Percentiles rank a stretch among this genome's conserved stretches.
Conservation (phyloP, 2,113 vertebrate species). For the Balaeniceps rex region DNA sequence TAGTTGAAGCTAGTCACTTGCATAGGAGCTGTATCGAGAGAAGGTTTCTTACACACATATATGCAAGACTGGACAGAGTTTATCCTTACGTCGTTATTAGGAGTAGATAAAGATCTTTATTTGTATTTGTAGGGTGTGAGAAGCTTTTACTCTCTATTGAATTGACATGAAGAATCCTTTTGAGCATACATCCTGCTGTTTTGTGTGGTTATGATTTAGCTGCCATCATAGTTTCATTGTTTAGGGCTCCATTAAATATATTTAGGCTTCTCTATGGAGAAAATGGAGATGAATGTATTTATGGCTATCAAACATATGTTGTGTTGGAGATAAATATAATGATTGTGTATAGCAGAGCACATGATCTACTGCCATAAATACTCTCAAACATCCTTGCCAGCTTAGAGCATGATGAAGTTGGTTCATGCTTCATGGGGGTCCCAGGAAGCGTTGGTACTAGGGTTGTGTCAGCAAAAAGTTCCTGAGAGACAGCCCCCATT, state of each 20-base stretch:
- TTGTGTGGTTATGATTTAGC: slow-evolving; percentile 5
- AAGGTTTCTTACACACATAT: neutral
- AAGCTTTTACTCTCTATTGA: neutral
- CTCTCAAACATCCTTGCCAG: neutral
- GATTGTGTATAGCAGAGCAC: neutral
- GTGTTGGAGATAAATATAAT: neutral
- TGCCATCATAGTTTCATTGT: neutral
- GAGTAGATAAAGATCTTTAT: slow-evolving; percentile 30
- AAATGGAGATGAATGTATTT: neutral
- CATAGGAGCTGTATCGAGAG: neutral
- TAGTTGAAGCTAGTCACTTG: neutral
- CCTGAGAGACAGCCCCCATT: neutral
- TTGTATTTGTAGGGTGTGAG: slow-evolving; percentile 30
- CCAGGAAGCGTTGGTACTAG: neutral
- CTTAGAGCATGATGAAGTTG: neutral
- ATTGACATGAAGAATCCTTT: slow-evolving; percentile 16
- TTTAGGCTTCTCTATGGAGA: neutral
- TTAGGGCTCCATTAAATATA: neutral
- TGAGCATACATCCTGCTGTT: neutral
- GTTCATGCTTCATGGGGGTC: neutral
- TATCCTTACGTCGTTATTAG: slow-evolving; percentile 7
- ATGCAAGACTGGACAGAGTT: neutral
- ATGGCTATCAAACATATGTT: neutral
- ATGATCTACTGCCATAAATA: neutral
- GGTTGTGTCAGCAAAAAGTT: neutral